Percentiles rank a stretch among this genome's conserved stretches.
phyloP scores from a whole-genome alignment of 2,888 invertebrate species.

The Parnassius glacialis region DNA sequence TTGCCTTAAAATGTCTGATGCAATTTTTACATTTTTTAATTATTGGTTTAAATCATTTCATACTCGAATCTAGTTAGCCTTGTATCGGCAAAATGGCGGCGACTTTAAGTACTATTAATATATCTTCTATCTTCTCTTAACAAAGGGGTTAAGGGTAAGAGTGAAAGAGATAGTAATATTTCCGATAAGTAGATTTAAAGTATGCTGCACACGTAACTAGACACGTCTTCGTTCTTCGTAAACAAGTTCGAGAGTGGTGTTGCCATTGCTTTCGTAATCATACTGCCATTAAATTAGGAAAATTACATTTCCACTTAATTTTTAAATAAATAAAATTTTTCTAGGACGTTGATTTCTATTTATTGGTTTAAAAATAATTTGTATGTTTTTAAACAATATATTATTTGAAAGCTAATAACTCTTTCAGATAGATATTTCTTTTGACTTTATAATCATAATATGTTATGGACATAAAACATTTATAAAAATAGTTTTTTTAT shows the following conservation, averaged over 20 bases:
- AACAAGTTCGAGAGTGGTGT: conserved; percentile 64
- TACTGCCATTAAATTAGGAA: conserved; percentile 28
- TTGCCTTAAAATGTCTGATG: not conserved
- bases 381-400: no score
- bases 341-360: no score
- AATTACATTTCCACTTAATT: conserved; percentile 12
- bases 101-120: conserved; percentile 70
- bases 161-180: conserved; percentile 55
- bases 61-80: conserved; percentile 64
- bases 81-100: conserved; percentile 77
- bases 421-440: no score
- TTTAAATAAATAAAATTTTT: no score
- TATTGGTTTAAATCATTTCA: conserved; percentile 45
- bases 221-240: conserved; percentile 77
- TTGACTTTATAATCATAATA: no score
- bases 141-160: conserved; percentile 30
- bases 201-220: conserved; percentile 76
- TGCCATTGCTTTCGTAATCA: conserved; percentile 45
- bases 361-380: no score
- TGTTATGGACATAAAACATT: no score
- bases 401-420: no score
- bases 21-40: conserved; percentile 24
- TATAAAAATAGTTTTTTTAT: no score
- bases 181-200: conserved; percentile 59
- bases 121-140: conserved; percentile 56